Base-by-base conservation (phyloP, 2,113 vertebrate genomes). In the Hydrochoerus hydrochaeris region DNA sequence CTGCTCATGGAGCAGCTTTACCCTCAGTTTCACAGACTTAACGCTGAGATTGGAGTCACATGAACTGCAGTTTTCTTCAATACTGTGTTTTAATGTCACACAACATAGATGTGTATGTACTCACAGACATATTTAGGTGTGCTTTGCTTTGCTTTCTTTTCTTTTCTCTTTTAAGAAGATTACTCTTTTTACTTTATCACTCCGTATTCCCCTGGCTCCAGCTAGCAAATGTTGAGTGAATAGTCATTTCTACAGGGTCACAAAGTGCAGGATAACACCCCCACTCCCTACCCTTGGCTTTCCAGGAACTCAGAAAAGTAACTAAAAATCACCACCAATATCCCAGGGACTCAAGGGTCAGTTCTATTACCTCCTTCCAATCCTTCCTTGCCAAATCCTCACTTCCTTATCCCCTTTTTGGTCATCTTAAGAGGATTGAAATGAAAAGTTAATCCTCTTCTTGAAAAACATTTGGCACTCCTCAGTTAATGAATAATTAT, bases 401-500 rank as follows among this genome's bases (percentile, higher is more conserved):
- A 77, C 9, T 77, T 95, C 28, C 30, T 58, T 54, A 91, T 88
- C 12, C 7, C 28, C 60, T 85, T 89, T 7, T 85, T 91, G 57
- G 67, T 62, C 46, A 91, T 88, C 49, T 96, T 96, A 95, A 96
- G 96, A 94, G 69, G 8, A 82, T 54, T 44, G 41, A 96, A 97
- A 95, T 94, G 57, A 86, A 89, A 94, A 94, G 75, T 95, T 88
- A 97, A 93, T 90, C 87, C 62, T 96, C 13, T 63, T 7, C 63
- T 57, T 90, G 16, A 44, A 85, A 92, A 96, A 96, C 73, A 46
- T 75, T 84, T 81, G 32, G 12, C 32, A 80, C 52, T 80, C 26
- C 38, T 94, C 41, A 75, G n/a, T 94, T 94, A 97, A 91, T 88
- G 87, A 97, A 91, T 46, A 94, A 69, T 38, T 92, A 63, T 46